Base-by-base conservation (phyloP, 2,888 invertebrate genomes). In the Drosophila histrio region DNA sequence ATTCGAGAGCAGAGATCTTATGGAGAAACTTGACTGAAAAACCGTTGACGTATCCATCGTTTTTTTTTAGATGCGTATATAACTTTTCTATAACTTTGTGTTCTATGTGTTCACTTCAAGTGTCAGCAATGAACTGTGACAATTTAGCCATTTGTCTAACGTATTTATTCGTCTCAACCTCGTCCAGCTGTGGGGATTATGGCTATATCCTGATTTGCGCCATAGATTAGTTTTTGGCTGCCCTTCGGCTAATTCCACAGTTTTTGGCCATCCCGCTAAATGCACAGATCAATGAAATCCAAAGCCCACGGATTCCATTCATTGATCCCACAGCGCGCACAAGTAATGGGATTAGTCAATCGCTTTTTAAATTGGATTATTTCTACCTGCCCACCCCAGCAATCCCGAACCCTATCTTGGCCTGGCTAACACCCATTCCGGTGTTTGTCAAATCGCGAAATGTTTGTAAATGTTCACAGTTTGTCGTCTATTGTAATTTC, bases 21-120 rank as follows among this genome's bases (percentile, higher is more conserved):
- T 89, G 21, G 89, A 89, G 57, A 89, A 89, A 34, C 83, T 89
- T 1, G 89, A 89, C 38, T 89, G 57, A 15, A 89, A 88, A 2
- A 83, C 73, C 2, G 80, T 69, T 24, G 79, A 53, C 54, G 85
- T 96, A 44, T 72, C 75, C 78, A 70, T 57, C 13, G 38, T 36
- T 32, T 3, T 32, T n/a, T 32, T 32, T n/a, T 32, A 6, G 13
- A 32, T 6, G 9, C 26, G 9, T 43, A 5, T 15, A 15, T n/a
- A 47, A 21, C 9, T 47, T 47, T 21, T 19, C n/a, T 9, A 13
- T 49, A 2, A 28, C 19, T 50, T n/a, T 24, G 19, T n/a, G 9
- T 32, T 53, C n/a, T 22, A 32, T 58, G 13, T 58, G 1, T n/a
- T 19, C 22, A 49, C 21, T 41, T 41, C 13, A 7, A 17, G 1